A percentile compares a stretch with the other conserved stretches of the same genome.
Conservation (phyloP, 2,797 vertebrate genomes). For the Selene dorsalis region DNA sequence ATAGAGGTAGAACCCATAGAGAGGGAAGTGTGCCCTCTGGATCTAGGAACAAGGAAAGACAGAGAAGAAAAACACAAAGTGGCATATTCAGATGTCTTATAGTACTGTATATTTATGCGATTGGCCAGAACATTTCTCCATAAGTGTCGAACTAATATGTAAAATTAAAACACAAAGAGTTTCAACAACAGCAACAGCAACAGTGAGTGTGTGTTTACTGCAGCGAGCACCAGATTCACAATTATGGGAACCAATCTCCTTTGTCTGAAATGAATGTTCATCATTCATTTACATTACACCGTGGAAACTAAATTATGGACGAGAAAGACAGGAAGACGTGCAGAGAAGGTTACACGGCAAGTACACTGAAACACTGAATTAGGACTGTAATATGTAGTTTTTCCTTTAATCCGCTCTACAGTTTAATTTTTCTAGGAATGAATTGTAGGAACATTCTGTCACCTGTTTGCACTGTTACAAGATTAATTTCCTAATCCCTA, state of each 20-base stretch:
- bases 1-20: neutral
- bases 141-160: slow-evolving; percentile 5
- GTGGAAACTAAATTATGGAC: neutral
- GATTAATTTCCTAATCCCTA: slow-evolving; percentile 73
- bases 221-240: neutral
- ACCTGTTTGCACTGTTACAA: slow-evolving; percentile 69
- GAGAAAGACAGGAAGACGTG: neutral
- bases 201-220: neutral
- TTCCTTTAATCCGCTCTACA: slow-evolving; percentile 50
- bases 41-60: too few relatives aligned
- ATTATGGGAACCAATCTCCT: neutral
- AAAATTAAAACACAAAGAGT: slow-evolving; percentile 12
- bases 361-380: slow-evolving; percentile 6
- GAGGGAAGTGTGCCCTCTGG: neutral
- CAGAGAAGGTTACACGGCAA: neutral
- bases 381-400: slow-evolving; percentile 32
- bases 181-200: neutral
- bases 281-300: slow-evolving; percentile 7
- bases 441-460: slow-evolving; percentile 47
- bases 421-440: slow-evolving; percentile 46
- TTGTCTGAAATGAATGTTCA: neutral
- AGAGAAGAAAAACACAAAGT: neutral
- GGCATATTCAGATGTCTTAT: neutral
- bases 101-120: neutral
- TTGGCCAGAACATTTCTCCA: neutral